Percentiles rank a stretch among this genome's conserved stretches.
Conservation (phyloP, 2,113 vertebrate genomes). For the Gavialis gangeticus region DNA sequence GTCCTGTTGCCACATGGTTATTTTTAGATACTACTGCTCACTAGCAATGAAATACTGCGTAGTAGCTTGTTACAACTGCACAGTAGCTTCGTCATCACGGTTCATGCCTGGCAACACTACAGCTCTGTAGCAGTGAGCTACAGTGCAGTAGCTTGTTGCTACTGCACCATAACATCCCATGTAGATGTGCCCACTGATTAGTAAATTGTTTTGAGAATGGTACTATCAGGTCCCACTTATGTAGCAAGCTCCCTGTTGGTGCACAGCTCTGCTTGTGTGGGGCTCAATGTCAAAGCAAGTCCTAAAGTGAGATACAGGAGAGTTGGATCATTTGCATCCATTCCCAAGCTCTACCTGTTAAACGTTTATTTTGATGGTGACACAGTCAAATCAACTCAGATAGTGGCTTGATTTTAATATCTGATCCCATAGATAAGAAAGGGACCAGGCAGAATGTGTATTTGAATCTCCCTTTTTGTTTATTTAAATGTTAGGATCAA, state of each 20-base stretch:
- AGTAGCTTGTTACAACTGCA: no score
- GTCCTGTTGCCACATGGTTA: no score
- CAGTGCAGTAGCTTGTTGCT: no score
- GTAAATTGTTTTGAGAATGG: no score
- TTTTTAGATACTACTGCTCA: no score
- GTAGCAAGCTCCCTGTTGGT: not conserved
- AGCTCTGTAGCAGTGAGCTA: no score
- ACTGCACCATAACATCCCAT: no score
- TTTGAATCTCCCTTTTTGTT: constrained; percentile 41
- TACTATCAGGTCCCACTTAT: no score
- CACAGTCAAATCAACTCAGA: not conserved
- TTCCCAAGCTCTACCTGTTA: not conserved
- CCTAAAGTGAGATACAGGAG: not conserved
- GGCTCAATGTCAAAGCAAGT: not conserved
- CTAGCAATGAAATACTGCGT: no score
- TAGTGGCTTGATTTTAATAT: not conserved
- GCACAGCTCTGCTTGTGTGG: fast-evolving
- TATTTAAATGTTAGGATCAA: constrained; percentile 42
- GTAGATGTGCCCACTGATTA: no score
- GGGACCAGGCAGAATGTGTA: fast-evolving
- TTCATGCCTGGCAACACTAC: no score
- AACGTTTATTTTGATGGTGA: fast-evolving
- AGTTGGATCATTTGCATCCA: not conserved
- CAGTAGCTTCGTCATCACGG: no score
- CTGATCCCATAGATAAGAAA: not conserved